Evolutionary conservation across 2,113 vertebrate genomes (phyloP).

Genomic region (Alligator sinensis): DNA sequence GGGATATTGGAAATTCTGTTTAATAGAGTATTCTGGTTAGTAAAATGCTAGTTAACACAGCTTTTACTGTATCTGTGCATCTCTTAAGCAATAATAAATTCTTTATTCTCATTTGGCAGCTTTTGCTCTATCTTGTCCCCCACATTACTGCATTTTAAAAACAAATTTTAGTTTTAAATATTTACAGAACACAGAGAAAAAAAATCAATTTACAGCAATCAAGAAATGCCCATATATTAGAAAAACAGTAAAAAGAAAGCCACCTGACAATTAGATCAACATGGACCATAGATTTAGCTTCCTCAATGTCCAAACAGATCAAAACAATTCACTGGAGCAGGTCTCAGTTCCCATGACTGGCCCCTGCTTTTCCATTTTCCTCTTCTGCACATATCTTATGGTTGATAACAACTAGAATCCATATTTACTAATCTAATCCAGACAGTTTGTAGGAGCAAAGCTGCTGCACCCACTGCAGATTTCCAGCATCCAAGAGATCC

Average conservation of each 20-base stretch:
- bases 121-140: not conserved
- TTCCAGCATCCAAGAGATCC: not conserved
- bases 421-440: not conserved
- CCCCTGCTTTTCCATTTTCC: not conserved
- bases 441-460: not conserved
- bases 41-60: too few species aligned
- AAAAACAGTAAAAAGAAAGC: not conserved
- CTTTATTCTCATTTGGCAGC: not conserved
- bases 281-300: fast-evolving
- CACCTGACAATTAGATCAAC: not conserved
- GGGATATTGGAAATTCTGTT: too few species aligned
- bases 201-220: not conserved
- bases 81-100: conserved; percentile 10
- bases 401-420: not conserved
- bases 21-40: too few species aligned
- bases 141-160: not conserved
- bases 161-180: not conserved
- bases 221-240: not conserved
- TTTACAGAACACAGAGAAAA: not conserved
- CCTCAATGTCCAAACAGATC: not conserved
- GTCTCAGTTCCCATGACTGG: not conserved
- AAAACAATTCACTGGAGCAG: not conserved
- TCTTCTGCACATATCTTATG: not conserved
- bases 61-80: not conserved
- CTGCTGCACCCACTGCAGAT: not conserved